A percentile compares a stretch with the other conserved stretches of the same genome.
Conservation (phyloP, 2,113 vertebrate genomes). For the Corydoras sp. region DNA sequence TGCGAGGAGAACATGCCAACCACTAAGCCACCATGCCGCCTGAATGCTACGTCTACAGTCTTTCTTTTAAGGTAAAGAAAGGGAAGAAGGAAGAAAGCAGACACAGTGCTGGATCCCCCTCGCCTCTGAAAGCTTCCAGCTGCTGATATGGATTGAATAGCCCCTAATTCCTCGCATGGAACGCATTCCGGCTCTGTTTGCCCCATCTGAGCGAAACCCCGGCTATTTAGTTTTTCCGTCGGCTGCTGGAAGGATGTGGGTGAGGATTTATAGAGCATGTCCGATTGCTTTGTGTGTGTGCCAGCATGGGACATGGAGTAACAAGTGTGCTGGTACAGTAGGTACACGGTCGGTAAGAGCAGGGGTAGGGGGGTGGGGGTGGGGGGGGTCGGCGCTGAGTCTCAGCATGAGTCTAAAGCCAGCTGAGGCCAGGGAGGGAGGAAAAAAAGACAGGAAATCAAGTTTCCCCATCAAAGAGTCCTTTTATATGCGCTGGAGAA, state of each 20-base stretch:
- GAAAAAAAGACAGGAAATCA: slow-evolving; percentile 47
- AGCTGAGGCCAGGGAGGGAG: slow-evolving; percentile 1
- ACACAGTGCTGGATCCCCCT: slow-evolving; percentile 3
- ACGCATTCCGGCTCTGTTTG: slow-evolving; percentile 57
- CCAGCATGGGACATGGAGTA: slow-evolving; percentile 56
- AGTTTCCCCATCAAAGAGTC: slow-evolving; percentile 57
- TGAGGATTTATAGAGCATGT: slow-evolving; percentile 69
- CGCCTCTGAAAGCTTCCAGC: slow-evolving; percentile 61
- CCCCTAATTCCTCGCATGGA: slow-evolving; percentile 57
- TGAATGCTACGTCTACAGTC: not conserved
- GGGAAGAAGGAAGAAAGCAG: not conserved
- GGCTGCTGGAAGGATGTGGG: slow-evolving; percentile 64
- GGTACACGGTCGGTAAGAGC: slow-evolving; percentile 61
- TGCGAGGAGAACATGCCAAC: too few relatives aligned
- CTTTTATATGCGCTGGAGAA: slow-evolving; percentile 40
- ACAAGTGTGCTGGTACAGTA: slow-evolving; percentile 58
- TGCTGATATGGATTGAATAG: slow-evolving; percentile 57
- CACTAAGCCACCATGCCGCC: not conserved
- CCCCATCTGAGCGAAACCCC: slow-evolving; percentile 26
- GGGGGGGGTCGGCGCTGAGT: not conserved
- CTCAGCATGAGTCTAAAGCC: slow-evolving; percentile 20
- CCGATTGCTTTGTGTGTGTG: slow-evolving; percentile 64
- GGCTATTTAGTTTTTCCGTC: slow-evolving; percentile 47
- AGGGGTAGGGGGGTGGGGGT: not conserved
- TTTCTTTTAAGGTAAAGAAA: not conserved